Conservation (phyloP, 2,888 invertebrate species). For the Dilophus febrilis region DNA sequence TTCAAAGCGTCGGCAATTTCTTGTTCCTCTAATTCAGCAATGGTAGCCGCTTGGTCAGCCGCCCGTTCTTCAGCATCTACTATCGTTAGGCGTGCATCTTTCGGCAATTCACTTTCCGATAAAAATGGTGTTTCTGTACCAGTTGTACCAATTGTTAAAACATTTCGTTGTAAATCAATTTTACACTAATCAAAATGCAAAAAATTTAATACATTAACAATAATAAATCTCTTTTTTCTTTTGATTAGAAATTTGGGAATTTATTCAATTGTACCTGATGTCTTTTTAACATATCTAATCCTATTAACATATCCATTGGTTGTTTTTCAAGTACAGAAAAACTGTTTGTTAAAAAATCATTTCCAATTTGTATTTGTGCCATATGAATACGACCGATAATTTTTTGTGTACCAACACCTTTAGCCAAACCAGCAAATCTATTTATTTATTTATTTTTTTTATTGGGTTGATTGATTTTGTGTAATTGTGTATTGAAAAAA, state of each 20-base stretch:
- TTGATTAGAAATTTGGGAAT: too few species aligned
- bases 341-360: constrained; percentile 83
- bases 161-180: constrained; percentile 78
- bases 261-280: constrained; percentile 52
- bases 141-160: constrained; percentile 84
- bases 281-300: constrained; percentile 90
- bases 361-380: constrained; percentile 91
- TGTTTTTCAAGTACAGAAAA: constrained; percentile 94
- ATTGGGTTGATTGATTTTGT: neutral
- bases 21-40: constrained; percentile 45
- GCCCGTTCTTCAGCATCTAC: constrained; percentile 43
- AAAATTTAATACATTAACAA: too few species aligned
- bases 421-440: constrained; percentile 89
- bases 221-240: too few species aligned
- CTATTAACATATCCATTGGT: constrained; percentile 96
- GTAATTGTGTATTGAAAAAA: neutral
- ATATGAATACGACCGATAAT: constrained; percentile 95
- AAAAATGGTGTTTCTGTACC: constrained; percentile 82
- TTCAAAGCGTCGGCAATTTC: constrained; percentile 55
- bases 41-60: constrained; percentile 16
- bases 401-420: constrained; percentile 91
- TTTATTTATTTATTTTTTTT: neutral
- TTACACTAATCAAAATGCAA: constrained; percentile 25
- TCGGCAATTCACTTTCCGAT: constrained; percentile 48
- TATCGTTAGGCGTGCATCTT: constrained; percentile 64